phyloP scores from a whole-genome alignment of 2,888 invertebrate species.

The Thumatha senex region DNA sequence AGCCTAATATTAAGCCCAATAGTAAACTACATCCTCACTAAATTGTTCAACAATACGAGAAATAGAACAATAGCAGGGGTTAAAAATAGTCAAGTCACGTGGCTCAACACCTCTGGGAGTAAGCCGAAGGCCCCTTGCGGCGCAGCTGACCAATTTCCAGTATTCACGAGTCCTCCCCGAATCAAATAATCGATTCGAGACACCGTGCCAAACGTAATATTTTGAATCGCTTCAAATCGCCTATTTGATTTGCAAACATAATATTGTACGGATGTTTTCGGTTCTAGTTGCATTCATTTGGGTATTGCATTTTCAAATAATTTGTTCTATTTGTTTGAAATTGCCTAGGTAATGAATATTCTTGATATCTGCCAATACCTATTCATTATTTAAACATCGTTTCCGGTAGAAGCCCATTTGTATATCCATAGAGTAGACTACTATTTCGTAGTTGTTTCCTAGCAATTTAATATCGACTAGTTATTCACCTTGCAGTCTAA shows the following conservation, averaged over 20 bases:
- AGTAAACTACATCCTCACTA: slow-evolving; percentile 23
- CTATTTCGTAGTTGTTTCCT: too few species aligned
- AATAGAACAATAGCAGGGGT: slow-evolving; percentile 45
- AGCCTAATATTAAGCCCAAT: slow-evolving; percentile 12
- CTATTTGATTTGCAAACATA: slow-evolving; percentile 16
- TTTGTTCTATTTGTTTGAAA: slow-evolving; percentile 1
- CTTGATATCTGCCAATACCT: too few species aligned
- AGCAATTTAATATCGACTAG: too few species aligned
- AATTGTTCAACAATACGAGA: slow-evolving; percentile 30
- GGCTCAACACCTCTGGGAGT: slow-evolving; percentile 50
- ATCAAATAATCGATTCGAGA: slow-evolving; percentile 70
- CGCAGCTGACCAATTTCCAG: slow-evolving; percentile 64
- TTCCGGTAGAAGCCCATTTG: background rate
- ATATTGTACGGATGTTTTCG: slow-evolving; percentile 12
- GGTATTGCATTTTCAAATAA: slow-evolving; percentile 3
- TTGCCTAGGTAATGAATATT: background rate
- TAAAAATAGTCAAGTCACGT: slow-evolving; percentile 64
- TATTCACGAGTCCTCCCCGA: slow-evolving; percentile 65
- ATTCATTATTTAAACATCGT: background rate
- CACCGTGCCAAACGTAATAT: slow-evolving; percentile 35
- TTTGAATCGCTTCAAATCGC: slow-evolving; percentile 27
- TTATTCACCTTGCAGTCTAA: too few species aligned
- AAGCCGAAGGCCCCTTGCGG: slow-evolving; percentile 43
- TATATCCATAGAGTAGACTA: too few species aligned
- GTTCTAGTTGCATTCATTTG: slow-evolving; percentile 2